A percentile compares a stretch with the other conserved stretches of the same genome.
These are phyloP conservation scores for Kryphioiulus occultus DNA, from an alignment of 2,888 invertebrate species.

Conservation along the genomic window DNA sequence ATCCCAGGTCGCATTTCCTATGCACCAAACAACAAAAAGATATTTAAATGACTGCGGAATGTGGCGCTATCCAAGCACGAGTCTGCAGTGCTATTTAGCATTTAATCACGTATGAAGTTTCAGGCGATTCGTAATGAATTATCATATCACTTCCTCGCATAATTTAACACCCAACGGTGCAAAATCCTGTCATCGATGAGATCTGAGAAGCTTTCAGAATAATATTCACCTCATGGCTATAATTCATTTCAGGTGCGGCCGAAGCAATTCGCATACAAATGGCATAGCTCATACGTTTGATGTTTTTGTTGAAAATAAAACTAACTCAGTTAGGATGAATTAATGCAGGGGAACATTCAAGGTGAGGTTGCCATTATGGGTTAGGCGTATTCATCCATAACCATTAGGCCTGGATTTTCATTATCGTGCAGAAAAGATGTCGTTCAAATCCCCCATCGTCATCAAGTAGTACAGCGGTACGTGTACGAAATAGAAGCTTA, in stretches of 20 bases:
- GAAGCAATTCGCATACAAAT: background rate
- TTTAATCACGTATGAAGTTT: background rate
- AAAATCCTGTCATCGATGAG: background rate
- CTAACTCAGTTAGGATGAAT: conserved; percentile 14
- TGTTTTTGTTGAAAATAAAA: conserved; percentile 21
- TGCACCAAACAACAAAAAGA: background rate
- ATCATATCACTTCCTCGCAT: conserved; percentile 20
- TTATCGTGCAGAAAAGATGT: background rate
- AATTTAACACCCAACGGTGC: conserved; percentile 39
- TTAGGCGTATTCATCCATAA: background rate
- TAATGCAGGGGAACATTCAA: background rate
- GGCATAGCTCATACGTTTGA: background rate
- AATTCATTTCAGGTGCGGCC: background rate
- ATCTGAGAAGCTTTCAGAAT: background rate
- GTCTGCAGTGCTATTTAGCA: background rate
- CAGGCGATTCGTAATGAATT: background rate
- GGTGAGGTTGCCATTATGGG: conserved; percentile 32
- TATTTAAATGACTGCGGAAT: background rate
- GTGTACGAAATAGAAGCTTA: background rate
- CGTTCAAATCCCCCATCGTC: background rate
- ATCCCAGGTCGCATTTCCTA: background rate
- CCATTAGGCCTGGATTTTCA: conserved; percentile 32
- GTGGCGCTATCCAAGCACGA: background rate
- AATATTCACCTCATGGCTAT: conserved; percentile 10
- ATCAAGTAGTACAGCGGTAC: background rate